Conservation (phyloP, 2,888 invertebrate genomes). For the Arctia plantaginis region DNA sequence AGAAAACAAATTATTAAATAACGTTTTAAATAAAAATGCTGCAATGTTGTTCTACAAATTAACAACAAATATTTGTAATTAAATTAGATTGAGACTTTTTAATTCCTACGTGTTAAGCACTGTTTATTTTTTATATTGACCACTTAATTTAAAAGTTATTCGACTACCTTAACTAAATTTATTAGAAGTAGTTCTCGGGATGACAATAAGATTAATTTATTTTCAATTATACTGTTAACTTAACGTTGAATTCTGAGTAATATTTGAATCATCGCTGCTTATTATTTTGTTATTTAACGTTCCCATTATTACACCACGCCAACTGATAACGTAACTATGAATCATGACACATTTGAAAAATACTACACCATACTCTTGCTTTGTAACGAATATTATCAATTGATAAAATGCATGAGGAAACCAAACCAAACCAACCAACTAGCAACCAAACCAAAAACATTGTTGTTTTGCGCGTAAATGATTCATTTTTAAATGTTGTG, state of each 20-base stretch:
- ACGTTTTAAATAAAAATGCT: background rate
- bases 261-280: slow-evolving; percentile 34
- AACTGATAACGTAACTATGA: slow-evolving; percentile 41
- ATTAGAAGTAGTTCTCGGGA: background rate
- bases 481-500: slow-evolving; percentile 7
- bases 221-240: slow-evolving; percentile 17
- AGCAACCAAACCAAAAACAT: slow-evolving; percentile 37
- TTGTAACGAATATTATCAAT: slow-evolving; percentile 30
- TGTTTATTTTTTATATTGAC: background rate
- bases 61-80: background rate
- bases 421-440: no score
- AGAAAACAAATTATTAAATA: background rate
- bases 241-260: slow-evolving; percentile 12
- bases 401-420: slow-evolving; percentile 32
- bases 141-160: background rate
- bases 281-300: slow-evolving; percentile 16
- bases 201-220: slow-evolving; percentile 13
- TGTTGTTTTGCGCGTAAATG: slow-evolving; percentile 25
- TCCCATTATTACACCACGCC: slow-evolving; percentile 17
- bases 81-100: background rate
- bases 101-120: background rate
- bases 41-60: background rate
- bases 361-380: slow-evolving; percentile 17
- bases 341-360: slow-evolving; percentile 39
- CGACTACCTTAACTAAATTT: background rate